A percentile compares a stretch with the other conserved stretches of the same genome.
Conservation (phyloP, 2,888 invertebrate genomes). For the Torymus texanus region DNA sequence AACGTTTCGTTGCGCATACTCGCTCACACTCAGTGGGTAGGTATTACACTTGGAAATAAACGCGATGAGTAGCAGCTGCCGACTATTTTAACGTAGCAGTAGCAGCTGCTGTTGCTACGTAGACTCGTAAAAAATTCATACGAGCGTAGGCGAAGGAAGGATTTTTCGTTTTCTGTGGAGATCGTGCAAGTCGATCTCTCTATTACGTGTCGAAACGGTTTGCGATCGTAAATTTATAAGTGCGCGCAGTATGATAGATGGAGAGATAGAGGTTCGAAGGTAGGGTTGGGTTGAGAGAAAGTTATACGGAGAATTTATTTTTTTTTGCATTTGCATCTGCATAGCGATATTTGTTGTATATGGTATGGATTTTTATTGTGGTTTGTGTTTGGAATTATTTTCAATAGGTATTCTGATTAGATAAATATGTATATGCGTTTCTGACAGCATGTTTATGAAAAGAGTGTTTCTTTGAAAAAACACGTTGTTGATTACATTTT, state of each 20-base stretch:
- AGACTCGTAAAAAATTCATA: constrained; percentile 43
- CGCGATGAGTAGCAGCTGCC: no score
- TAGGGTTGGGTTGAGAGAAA: constrained; percentile 30
- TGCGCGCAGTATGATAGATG: not conserved
- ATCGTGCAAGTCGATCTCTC: constrained; percentile 37
- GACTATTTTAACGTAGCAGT: not conserved
- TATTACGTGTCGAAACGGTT: constrained; percentile 25
- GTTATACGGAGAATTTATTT: constrained; percentile 22
- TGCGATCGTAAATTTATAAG: constrained; percentile 38
- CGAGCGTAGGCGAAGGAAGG: not conserved
- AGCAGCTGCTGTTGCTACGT: not conserved
- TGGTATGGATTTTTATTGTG: not conserved
- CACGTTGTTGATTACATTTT: no score
- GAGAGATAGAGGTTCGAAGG: constrained; percentile 8
- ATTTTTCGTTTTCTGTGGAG: not conserved
- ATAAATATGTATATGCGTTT: no score
- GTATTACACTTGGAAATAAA: no score
- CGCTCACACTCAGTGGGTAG: not conserved
- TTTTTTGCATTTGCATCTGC: constrained; percentile 21
- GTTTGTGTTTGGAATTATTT: not conserved
- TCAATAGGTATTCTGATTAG: no score
- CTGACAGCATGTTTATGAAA: no score
- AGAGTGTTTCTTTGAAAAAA: no score
- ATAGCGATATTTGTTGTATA: not conserved
- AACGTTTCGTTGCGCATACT: constrained; percentile 24